Evolutionary conservation across 2,888 invertebrate genomes (phyloP).

Genomic region (Hydroisotoma schaefferi): DNA sequence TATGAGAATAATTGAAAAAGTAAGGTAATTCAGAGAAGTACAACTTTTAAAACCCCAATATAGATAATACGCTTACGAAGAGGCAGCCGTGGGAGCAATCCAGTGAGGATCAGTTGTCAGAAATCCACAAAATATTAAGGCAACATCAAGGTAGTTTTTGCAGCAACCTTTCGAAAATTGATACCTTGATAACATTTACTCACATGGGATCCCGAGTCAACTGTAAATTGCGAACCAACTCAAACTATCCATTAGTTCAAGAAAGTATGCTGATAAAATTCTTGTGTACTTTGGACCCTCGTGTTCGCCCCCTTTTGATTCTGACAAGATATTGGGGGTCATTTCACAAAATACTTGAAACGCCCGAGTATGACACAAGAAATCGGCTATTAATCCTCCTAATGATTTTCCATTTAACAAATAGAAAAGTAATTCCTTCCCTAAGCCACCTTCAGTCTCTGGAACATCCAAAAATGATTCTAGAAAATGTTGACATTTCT

Average conservation of each 20-base stretch:
- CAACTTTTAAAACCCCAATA: background rate
- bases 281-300: slow-evolving; percentile 2
- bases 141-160: slow-evolving; percentile 10
- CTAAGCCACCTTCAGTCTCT: slow-evolving; percentile 1
- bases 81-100: slow-evolving; percentile 8
- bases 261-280: slow-evolving; percentile 7
- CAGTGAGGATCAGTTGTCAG: background rate
- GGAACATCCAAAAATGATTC: background rate
- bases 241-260: slow-evolving; percentile 3
- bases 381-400: slow-evolving; percentile 1
- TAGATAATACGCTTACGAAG: background rate
- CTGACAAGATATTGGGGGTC: slow-evolving; percentile 8
- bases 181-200: background rate
- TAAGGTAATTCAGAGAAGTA: background rate
- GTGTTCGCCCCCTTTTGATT: slow-evolving; percentile 8
- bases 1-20: background rate
- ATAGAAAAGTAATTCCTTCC: slow-evolving; percentile 8
- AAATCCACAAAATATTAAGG: slow-evolving; percentile 5
- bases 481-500: slow-evolving; percentile 1
- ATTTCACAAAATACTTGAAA: background rate
- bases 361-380: background rate
- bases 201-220: slow-evolving; percentile 9
- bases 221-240: background rate
- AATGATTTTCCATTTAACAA: slow-evolving; percentile 10
- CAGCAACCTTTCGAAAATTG: background rate